A percentile compares a stretch with the other conserved stretches of the same genome.
These are phyloP conservation scores for Eristalis intricaria DNA, from an alignment of 2,888 invertebrate genomes.

Conservation along the genomic window DNA sequence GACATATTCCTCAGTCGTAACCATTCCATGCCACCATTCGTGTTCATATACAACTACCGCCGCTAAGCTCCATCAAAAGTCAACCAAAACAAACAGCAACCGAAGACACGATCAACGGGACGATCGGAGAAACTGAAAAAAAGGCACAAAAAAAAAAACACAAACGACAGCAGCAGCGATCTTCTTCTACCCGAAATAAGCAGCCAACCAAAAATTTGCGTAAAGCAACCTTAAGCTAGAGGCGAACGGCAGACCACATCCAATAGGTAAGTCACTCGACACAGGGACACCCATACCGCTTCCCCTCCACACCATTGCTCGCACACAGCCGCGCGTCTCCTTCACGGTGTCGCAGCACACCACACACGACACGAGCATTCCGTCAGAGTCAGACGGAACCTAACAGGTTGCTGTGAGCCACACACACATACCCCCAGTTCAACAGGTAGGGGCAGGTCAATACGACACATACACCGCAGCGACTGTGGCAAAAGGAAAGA, in stretches of 20 bases:
- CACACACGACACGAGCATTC: conserved; percentile 19
- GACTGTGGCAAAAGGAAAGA: background rate
- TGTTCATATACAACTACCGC: background rate
- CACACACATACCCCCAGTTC: background rate
- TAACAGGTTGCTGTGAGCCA: background rate
- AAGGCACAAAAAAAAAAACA: conserved; percentile 5
- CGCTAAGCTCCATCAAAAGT: background rate
- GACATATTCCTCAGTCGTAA: too few relatives aligned
- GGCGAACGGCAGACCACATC: conserved; percentile 34
- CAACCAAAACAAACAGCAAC: conserved; percentile 21
- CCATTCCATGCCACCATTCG: too few relatives aligned
- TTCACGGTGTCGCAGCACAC: background rate
- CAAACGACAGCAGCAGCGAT: conserved; percentile 14
- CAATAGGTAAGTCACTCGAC: conserved; percentile 54
- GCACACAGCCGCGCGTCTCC: background rate
- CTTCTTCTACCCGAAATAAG: conserved; percentile 38
- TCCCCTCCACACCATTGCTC: conserved; percentile 18
- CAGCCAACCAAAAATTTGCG: conserved; percentile 69
- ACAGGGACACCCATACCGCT: conserved; percentile 12
- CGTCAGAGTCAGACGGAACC: background rate
- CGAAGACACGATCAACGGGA: background rate
- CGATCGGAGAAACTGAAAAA: background rate
- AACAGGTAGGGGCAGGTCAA: conserved; percentile 10
- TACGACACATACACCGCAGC: background rate
- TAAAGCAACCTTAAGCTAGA: conserved; percentile 40